A percentile compares a stretch with the other conserved stretches of the same genome.
phyloP scores from a whole-genome alignment of 1,140 invertebrate species.

The Sinonovacula constricta region DNA sequence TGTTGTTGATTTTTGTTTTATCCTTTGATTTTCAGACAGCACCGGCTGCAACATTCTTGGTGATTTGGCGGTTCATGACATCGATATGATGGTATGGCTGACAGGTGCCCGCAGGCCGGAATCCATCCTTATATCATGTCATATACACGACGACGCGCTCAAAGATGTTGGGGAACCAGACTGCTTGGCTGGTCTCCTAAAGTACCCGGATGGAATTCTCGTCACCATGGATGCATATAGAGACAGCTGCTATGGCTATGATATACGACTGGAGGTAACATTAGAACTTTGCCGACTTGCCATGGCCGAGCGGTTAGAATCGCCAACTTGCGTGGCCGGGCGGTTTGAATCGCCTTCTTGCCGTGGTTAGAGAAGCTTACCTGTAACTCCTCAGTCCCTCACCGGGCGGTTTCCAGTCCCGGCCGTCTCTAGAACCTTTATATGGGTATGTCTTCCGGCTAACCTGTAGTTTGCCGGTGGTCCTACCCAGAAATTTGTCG shows the following conservation, averaged over 20 bases:
- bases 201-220: slow-evolving; percentile 59
- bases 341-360: no score
- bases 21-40: slow-evolving; percentile 56
- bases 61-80: slow-evolving; percentile 61
- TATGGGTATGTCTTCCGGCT: no score
- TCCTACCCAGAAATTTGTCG: no score
- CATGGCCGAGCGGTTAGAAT: no score
- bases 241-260: slow-evolving; percentile 66
- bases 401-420: no score
- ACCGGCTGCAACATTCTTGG: slow-evolving; percentile 61
- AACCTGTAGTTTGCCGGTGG: no score
- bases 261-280: slow-evolving; percentile 65
- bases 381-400: no score
- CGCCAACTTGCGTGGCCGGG: no score
- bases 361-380: no score
- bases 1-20: no score
- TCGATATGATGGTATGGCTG: slow-evolving; percentile 64
- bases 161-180: slow-evolving; percentile 54
- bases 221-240: slow-evolving; percentile 55
- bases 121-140: slow-evolving; percentile 58
- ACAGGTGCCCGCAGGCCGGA: slow-evolving; percentile 57
- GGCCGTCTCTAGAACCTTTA: no score
- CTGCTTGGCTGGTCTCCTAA: slow-evolving; percentile 54
- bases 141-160: slow-evolving; percentile 60
- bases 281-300: no score